Percentiles rank a stretch among this genome's conserved stretches.
phyloP scores from a whole-genome alignment of 2,888 invertebrate species.

The Cheilosia vulpina region DNA sequence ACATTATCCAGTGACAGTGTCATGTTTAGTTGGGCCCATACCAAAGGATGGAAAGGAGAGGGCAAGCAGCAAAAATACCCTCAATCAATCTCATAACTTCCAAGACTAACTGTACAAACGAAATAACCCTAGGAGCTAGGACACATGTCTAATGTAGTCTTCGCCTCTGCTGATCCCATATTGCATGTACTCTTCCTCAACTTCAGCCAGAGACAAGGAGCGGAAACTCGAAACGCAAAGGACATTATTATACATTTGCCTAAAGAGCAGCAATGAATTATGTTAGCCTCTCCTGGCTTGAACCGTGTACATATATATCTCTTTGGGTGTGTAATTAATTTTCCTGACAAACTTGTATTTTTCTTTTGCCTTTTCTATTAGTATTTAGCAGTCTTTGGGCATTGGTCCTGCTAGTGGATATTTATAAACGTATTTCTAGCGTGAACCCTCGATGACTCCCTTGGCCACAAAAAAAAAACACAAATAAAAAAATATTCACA shows the following conservation, averaged over 20 bases:
- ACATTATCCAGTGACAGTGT: slow-evolving; percentile 53
- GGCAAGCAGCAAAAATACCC: slow-evolving; percentile 34
- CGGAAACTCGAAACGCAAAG: slow-evolving; percentile 16
- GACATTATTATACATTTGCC: slow-evolving; percentile 51
- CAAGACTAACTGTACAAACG: slow-evolving; percentile 24
- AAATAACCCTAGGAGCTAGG: slow-evolving; percentile 57
- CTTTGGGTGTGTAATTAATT: slow-evolving; percentile 49
- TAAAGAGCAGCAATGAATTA: slow-evolving; percentile 55
- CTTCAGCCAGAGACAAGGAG: slow-evolving; percentile 7
- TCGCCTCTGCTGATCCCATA: not conserved
- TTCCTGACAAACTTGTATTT: slow-evolving; percentile 33
- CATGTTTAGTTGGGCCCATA: not conserved
- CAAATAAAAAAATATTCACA: slow-evolving; percentile 37
- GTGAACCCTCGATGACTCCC: slow-evolving; percentile 22
- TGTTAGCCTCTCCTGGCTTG: slow-evolving; percentile 51
- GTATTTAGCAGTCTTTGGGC: not conserved
- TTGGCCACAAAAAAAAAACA: slow-evolving; percentile 28
- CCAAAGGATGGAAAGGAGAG: slow-evolving; percentile 2
- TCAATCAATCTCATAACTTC: slow-evolving; percentile 61
- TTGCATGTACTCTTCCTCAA: not conserved
- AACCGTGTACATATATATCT: slow-evolving; percentile 35
- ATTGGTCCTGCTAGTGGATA: slow-evolving; percentile 11
- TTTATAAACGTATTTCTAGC: slow-evolving; percentile 9
- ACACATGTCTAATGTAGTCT: slow-evolving; percentile 51
- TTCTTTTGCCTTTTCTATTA: slow-evolving; percentile 3